Percentiles rank a stretch among this genome's conserved stretches.
phyloP scores from a whole-genome alignment of 1,140 invertebrate genomes.

The Atopsyche davidsoni region DNA sequence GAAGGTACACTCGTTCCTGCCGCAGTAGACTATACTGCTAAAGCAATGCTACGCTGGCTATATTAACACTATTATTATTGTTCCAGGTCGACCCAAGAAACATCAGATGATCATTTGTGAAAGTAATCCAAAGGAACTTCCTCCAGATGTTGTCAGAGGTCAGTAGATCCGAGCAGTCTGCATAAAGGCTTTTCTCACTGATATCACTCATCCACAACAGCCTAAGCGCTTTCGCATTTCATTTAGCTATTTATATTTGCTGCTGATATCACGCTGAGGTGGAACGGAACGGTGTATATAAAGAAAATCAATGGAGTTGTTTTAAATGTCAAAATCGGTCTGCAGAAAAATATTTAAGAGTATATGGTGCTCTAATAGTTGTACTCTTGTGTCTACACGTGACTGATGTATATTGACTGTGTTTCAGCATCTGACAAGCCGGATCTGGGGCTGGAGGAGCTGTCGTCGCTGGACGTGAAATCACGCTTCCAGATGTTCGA shows the following conservation, averaged over 20 bases:
- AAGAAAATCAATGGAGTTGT: too few species aligned
- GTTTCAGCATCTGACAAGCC: conserved; percentile 77
- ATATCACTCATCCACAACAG: too few species aligned
- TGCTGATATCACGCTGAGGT: too few species aligned
- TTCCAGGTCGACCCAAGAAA: conserved; percentile 61
- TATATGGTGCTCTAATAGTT: too few species aligned
- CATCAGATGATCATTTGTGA: conserved; percentile 88
- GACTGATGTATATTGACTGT: not conserved
- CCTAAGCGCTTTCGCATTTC: too few species aligned
- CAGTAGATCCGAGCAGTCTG: too few species aligned
- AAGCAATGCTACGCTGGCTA: not conserved
- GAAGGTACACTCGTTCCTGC: not conserved
- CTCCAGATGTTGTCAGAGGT: conserved; percentile 88
- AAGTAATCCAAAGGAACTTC: conserved; percentile 80
- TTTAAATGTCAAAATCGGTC: too few species aligned
- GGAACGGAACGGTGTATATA: too few species aligned
- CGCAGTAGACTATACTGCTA: not conserved
- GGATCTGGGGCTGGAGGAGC: conserved; percentile 79
- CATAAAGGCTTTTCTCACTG: not conserved
- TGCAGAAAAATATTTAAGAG: too few species aligned
- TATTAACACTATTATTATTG: conserved; percentile 24
- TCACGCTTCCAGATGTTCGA: conserved; percentile 84
- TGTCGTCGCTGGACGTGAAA: conserved; percentile 76
- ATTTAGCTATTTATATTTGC: too few species aligned
- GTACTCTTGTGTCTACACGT: too few species aligned